Evolutionary conservation across 2,113 vertebrate species (phyloP).

Genomic region (Rhodinocichla rosea): DNA sequence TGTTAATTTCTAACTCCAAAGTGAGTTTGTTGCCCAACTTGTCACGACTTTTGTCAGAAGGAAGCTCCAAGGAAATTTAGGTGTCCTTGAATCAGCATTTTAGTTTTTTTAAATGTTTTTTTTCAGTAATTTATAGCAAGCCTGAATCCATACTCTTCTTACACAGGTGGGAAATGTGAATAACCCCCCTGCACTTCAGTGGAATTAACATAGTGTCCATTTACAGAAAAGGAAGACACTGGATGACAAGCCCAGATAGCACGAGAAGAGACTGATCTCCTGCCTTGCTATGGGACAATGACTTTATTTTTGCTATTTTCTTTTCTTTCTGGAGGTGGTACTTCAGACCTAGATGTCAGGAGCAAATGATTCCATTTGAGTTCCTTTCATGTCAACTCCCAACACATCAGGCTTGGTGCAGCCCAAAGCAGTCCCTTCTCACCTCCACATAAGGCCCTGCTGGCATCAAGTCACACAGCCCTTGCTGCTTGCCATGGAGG

Average conservation of each 20-base stretch:
- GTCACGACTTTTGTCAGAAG: not conserved
- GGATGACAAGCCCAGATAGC: not conserved
- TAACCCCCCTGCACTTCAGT: not conserved
- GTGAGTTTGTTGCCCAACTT: not conserved
- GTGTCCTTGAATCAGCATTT: not conserved
- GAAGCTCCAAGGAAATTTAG: not conserved
- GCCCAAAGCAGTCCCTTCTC: not conserved
- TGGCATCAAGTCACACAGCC: not conserved
- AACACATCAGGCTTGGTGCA: fast-evolving
- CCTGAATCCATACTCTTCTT: not conserved
- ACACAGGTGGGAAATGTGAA: not conserved
- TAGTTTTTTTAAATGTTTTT: not conserved
- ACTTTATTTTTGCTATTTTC: not conserved
- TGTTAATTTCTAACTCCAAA: not conserved
- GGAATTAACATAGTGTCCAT: not conserved
- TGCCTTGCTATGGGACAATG: not conserved
- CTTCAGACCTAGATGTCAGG: not conserved
- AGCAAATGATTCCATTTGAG: not conserved
- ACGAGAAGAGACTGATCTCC: not conserved
- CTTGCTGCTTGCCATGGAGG: not conserved
- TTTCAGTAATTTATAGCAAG: not conserved
- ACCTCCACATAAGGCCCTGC: fast-evolving
- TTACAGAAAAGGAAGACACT: not conserved
- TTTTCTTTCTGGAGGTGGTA: not conserved
- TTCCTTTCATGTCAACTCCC: not conserved